These are phyloP conservation scores for Notothenia coriiceps DNA, from an alignment of 2,113 vertebrate species.

Conservation along the genomic window DNA sequence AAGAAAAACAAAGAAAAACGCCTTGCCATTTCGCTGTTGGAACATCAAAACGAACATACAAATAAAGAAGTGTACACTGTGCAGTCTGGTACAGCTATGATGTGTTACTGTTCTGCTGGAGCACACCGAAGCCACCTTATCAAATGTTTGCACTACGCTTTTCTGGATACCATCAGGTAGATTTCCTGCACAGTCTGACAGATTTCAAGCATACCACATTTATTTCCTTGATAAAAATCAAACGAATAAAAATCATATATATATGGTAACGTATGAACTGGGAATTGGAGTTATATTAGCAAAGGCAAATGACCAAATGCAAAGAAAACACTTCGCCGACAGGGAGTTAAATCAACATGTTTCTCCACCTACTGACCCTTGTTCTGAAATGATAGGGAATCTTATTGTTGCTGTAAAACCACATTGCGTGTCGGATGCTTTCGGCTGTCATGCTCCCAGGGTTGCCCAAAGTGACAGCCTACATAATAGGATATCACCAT, in stretches of 20 bases:
- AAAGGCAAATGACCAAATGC: not conserved
- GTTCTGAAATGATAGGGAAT: constrained; percentile 47
- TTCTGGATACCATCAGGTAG: not conserved
- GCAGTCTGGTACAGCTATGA: not conserved
- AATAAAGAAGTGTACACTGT: not conserved
- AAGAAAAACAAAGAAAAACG: too few species aligned
- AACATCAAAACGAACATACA: not conserved
- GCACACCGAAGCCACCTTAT: too few species aligned
- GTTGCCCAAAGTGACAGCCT: constrained; percentile 69
- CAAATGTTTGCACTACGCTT: not conserved
- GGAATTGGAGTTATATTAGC: constrained; percentile 9
- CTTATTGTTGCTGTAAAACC: constrained; percentile 54
- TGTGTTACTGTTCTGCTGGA: not conserved
- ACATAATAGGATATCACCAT: constrained; percentile 70
- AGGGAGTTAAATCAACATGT: constrained; percentile 26
- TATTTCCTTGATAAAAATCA: not conserved
- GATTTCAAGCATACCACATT: not conserved
- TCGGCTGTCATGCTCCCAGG: constrained; percentile 41
- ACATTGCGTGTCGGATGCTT: constrained; percentile 44
- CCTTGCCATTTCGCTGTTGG: not conserved
- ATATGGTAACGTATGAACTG: not conserved
- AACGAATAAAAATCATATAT: not conserved
- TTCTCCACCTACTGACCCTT: constrained; percentile 48
- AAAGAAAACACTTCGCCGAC: not conserved
- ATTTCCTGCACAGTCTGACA: not conserved